Evolutionary conservation across 2,113 vertebrate species (phyloP).

Genomic region (Ellobius talpinus): DNA sequence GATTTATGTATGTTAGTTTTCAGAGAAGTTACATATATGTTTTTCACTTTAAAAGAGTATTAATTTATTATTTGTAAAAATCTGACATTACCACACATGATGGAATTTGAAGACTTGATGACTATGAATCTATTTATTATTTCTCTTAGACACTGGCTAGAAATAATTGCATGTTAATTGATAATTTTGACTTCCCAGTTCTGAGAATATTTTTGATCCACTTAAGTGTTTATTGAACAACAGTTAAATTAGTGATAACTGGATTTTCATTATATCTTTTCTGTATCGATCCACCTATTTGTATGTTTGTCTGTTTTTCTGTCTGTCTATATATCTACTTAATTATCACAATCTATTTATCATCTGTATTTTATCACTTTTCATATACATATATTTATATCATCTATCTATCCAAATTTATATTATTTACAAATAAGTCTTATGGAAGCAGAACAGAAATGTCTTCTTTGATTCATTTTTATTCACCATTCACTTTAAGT

Average conservation of each 20-base stretch:
- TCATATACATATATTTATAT: background rate
- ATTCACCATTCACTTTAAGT: too few relatives aligned
- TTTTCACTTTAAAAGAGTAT: conserved; percentile 2
- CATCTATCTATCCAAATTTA: background rate
- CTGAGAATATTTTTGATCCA: background rate
- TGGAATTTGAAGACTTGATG: background rate
- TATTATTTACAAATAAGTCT: background rate
- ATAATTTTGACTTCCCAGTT: background rate
- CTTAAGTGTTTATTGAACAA: background rate
- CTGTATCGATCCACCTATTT: background rate
- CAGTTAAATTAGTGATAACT: conserved; percentile 17
- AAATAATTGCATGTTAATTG: background rate
- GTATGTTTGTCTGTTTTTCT: background rate
- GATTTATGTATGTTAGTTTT: background rate
- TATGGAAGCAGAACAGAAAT: background rate
- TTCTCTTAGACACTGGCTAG: background rate
- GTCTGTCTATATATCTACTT: background rate
- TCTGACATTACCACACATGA: background rate
- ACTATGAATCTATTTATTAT: background rate
- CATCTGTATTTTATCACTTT: background rate
- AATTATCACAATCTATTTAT: background rate
- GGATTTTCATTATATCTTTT: background rate
- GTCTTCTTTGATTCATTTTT: too few relatives aligned
- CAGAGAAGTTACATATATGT: background rate
- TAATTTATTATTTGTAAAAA: conserved; percentile 1